phyloP scores from a whole-genome alignment of 1,140 invertebrate species.

The Bombus balteatus region DNA sequence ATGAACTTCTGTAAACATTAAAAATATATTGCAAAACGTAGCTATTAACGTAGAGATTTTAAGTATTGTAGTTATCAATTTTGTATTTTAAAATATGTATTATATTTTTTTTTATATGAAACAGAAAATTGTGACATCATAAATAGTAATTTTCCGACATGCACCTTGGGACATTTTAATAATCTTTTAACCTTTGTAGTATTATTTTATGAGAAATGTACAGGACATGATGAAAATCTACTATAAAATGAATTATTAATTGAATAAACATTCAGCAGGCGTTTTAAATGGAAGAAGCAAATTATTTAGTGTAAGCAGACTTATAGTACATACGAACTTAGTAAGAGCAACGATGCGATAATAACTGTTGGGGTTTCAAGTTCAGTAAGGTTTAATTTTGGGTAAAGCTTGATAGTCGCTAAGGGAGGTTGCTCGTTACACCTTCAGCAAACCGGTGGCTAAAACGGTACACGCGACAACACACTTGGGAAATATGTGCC shows the following conservation, averaged over 20 bases:
- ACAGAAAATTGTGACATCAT: no score
- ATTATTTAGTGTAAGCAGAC: neutral
- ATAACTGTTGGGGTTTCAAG: slow-evolving; percentile 68
- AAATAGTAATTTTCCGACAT: no score
- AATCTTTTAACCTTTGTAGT: no score
- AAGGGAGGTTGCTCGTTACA: slow-evolving; percentile 67
- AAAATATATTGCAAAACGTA: no score
- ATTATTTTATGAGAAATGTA: neutral
- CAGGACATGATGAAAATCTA: neutral
- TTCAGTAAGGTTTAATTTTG: slow-evolving; percentile 70
- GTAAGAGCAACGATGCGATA: slow-evolving; percentile 52
- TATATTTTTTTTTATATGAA: no score
- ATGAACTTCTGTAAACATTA: no score
- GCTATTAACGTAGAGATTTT: no score
- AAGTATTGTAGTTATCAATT: no score
- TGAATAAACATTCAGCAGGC: neutral
- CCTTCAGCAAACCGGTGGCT: slow-evolving; percentile 62
- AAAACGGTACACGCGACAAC: slow-evolving; percentile 68
- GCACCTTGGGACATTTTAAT: no score
- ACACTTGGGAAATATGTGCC: slow-evolving; percentile 72
- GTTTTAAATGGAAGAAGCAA: neutral
- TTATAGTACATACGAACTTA: slow-evolving; percentile 9
- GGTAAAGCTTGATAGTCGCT: slow-evolving; percentile 70
- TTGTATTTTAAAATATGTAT: no score
- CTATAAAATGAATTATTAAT: neutral